A percentile compares a stretch with the other conserved stretches of the same genome.
These are phyloP conservation scores for Acanthosepion pharaonis DNA, from an alignment of 2,888 invertebrate species.

Conservation along the genomic window DNA sequence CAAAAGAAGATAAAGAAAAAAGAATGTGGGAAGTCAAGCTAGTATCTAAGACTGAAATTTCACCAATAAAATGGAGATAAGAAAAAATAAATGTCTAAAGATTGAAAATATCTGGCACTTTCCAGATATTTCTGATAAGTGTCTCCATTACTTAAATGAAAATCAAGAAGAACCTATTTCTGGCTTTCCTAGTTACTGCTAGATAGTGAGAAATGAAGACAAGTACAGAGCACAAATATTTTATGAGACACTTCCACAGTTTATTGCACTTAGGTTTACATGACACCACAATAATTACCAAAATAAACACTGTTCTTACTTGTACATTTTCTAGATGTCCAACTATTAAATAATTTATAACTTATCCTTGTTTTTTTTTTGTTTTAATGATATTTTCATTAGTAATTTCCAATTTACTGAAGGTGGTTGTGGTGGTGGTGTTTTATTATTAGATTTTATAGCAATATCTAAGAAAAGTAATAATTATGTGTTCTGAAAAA, in stretches of 20 bases:
- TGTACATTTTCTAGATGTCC: background rate
- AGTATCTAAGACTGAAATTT: background rate
- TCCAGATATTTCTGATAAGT: background rate
- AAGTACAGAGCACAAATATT: background rate
- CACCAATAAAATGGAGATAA: background rate
- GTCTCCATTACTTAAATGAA: background rate
- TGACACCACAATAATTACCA: background rate
- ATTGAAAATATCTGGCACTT: background rate
- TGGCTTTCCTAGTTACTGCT: constrained; percentile 1
- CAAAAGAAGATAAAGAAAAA: background rate
- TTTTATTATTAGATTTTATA: background rate
- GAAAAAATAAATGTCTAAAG: background rate
- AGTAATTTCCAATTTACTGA: background rate
- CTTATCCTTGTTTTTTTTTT: background rate
- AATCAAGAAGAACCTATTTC: background rate
- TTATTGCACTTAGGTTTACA: background rate
- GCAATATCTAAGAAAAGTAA: background rate
- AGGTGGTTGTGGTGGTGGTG: background rate
- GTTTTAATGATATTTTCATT: background rate
- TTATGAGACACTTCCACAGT: background rate
- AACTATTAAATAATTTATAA: background rate
- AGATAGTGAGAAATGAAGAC: constrained; percentile 20
- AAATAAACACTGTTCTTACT: background rate
- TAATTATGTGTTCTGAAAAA: background rate
- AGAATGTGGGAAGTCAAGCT: background rate